These are phyloP conservation scores for Ametastegia equiseti DNA, from an alignment of 2,888 invertebrate genomes.

Conservation along the genomic window DNA sequence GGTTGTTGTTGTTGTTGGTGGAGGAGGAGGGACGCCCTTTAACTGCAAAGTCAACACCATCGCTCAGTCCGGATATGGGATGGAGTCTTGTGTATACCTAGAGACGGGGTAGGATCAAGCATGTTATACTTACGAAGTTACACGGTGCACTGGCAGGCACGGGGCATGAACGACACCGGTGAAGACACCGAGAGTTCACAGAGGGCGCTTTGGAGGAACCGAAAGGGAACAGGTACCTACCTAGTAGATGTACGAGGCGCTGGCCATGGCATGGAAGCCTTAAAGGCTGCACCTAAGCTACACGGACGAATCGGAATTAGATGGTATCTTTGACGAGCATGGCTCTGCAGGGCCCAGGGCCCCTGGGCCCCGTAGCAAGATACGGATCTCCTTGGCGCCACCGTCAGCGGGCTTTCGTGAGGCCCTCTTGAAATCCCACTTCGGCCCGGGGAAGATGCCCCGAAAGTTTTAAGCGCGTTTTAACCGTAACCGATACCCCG, in stretches of 20 bases:
- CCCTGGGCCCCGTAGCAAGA: slow-evolving; percentile 70
- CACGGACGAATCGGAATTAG: slow-evolving; percentile 73
- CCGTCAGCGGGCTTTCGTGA: slow-evolving; percentile 72
- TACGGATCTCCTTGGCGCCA: slow-evolving; percentile 75
- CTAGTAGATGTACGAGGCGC: slow-evolving; percentile 5
- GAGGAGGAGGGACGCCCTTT: slow-evolving; percentile 31
- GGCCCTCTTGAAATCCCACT: slow-evolving; percentile 61
- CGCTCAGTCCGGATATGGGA: not conserved
- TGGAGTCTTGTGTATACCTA: not conserved
- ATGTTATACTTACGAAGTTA: not conserved
- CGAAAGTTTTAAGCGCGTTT: slow-evolving; percentile 72
- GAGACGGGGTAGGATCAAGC: not conserved
- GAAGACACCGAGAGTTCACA: not conserved
- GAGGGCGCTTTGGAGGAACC: slow-evolving; percentile 18
- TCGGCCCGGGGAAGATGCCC: slow-evolving; percentile 51
- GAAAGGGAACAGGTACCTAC: slow-evolving; percentile 40
- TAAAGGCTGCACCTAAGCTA: slow-evolving; percentile 57
- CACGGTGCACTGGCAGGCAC: not conserved
- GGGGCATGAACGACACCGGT: slow-evolving; percentile 17
- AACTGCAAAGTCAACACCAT: slow-evolving; percentile 6
- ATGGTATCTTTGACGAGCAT: slow-evolving; percentile 74
- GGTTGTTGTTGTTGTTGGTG: slow-evolving; percentile 12
- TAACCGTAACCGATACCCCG: slow-evolving; percentile 74
- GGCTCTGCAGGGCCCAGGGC: slow-evolving; percentile 58
- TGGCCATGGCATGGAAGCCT: slow-evolving; percentile 63